phyloP scores from a whole-genome alignment of 2,797 vertebrate genomes.

The Halcyon chelicuti region DNA sequence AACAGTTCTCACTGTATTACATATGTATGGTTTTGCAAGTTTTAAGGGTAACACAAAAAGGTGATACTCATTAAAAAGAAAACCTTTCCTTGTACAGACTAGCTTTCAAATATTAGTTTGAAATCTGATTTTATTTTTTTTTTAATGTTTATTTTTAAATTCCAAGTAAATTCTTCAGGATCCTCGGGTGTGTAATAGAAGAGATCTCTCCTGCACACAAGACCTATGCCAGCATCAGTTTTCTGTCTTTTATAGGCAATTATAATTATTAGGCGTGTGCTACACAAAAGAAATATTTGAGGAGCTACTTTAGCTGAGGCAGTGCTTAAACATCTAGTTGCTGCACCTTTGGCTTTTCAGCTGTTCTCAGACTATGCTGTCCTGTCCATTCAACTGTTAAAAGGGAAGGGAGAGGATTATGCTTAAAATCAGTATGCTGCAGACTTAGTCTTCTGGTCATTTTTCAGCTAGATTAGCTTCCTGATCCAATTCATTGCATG shows the following conservation, averaged over 20 bases:
- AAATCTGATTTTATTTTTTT: background rate
- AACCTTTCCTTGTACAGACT: background rate
- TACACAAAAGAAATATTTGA: background rate
- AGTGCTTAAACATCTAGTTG: background rate
- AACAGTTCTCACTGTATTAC: background rate
- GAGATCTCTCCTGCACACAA: background rate
- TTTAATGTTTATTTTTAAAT: background rate
- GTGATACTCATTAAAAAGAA: background rate
- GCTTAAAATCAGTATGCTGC: background rate
- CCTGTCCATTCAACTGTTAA: background rate
- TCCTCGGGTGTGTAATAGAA: background rate
- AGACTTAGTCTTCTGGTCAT: background rate
- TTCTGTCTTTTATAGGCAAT: background rate
- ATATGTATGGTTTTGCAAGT: background rate
- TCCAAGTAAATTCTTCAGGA: background rate
- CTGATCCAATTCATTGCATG: background rate
- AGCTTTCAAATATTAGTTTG: background rate
- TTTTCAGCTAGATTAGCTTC: background rate
- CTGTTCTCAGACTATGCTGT: background rate
- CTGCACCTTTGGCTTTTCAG: background rate
- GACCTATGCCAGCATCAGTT: background rate
- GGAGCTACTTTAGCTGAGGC: background rate
- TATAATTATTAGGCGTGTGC: background rate
- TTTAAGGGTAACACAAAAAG: background rate
- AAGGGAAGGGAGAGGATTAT: background rate